Evolutionary conservation across 2,113 vertebrate genomes (phyloP).

Genomic region (Nothocercus nigrocapillus): DNA sequence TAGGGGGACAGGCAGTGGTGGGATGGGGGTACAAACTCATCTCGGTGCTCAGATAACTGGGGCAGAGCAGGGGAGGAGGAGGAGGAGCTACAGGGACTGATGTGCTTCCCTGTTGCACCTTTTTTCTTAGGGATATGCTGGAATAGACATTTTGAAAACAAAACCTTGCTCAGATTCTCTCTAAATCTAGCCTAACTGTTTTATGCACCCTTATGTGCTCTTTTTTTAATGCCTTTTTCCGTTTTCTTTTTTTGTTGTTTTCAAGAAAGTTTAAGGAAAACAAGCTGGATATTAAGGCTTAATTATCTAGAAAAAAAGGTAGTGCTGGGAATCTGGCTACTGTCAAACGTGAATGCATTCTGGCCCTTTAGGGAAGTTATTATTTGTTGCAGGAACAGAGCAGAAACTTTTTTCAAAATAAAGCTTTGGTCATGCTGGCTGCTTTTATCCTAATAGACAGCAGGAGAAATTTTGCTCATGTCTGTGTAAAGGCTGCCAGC

Average conservation of each 20-base stretch:
- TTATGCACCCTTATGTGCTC: too few species aligned
- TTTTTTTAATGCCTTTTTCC: background rate
- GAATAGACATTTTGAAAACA: background rate
- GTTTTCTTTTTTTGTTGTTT: too few species aligned
- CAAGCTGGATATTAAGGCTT: background rate
- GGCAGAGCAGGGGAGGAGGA: background rate
- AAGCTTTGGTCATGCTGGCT: background rate
- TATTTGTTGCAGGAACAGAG: background rate
- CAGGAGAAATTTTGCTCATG: background rate
- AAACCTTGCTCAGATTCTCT: background rate
- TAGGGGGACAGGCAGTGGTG: rapidly evolving
- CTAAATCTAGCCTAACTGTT: background rate
- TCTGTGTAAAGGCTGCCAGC: background rate
- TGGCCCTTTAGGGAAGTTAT: background rate
- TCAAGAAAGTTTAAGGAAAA: background rate
- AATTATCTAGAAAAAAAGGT: background rate
- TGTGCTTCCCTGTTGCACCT: too few species aligned
- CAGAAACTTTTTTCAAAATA: background rate
- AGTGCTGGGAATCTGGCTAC: background rate
- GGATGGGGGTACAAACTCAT: rapidly evolving
- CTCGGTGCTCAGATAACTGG: rapidly evolving
- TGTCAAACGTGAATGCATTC: background rate
- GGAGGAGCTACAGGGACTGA: too few species aligned
- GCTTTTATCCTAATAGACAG: background rate
- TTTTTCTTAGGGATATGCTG: background rate